Base-by-base conservation (phyloP, 2,888 invertebrate genomes). In the Drepanosiphum platanoidis region DNA sequence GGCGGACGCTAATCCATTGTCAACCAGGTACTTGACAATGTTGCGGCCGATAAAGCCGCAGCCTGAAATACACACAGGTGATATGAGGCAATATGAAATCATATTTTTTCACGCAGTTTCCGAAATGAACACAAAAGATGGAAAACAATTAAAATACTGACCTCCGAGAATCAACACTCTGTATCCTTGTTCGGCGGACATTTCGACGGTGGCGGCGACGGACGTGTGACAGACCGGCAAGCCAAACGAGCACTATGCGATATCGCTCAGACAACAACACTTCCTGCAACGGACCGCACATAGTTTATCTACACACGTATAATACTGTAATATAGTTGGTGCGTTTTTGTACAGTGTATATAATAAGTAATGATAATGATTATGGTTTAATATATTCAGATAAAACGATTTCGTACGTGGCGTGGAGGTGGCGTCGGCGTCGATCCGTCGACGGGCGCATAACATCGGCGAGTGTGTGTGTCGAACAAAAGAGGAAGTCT, bases 41-140 rank as follows among this genome's bases (percentile, higher is more conserved):
- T 97, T 95, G 89, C 97, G 93, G 87, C 97, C 97, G 89, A 97
- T 95, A 91, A 97, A 97, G 88, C 97, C 97, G 91, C 96, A 96
- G 90, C 97, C 97, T 97, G 91, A 77, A 89, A 89, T 13, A n/a
- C 27, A 15, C 9, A 32, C 68, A 22, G 15, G 4, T 34, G 2
- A 68, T 66, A 30, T 64, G 27, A 7, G 18, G 9, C 11, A 27
- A 27, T 61, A 22, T 7, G 9, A 8, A 42, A 7, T 13, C 1
- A 18, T 18, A n/a, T n/a, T n/a, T n/a, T n/a, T n/a, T n/a, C n/a
- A n/a, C n/a, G n/a, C n/a, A n/a, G n/a, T n/a, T n/a, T n/a, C n/a
- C 18, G 52, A 8, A 5, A 18, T 15, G 22, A 52, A 52, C 18
- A 18, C 3, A 18, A 39, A 30, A 32, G 3, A n/a, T n/a, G n/a